These are phyloP conservation scores for Sclerurus mexicanus DNA, from an alignment of 2,113 vertebrate species.

Conservation along the genomic window DNA sequence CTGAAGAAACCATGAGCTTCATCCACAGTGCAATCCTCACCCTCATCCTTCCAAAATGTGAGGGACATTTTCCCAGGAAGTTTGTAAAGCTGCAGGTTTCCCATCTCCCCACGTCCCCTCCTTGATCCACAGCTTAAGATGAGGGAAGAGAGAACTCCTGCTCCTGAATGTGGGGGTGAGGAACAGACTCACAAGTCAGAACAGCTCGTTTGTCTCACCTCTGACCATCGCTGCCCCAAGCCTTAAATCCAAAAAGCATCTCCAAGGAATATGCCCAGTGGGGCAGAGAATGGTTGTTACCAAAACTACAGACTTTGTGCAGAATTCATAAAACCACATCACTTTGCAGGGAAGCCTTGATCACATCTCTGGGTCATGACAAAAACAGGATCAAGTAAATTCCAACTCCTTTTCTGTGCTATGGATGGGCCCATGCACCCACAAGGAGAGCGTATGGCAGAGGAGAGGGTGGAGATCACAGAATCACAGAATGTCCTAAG, in stretches of 20 bases:
- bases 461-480: not conserved
- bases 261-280: not conserved
- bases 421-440: not conserved
- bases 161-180: not conserved
- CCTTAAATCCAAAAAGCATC: not conserved
- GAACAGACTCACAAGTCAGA: not conserved
- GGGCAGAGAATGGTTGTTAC: not conserved
- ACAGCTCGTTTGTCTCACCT: not conserved
- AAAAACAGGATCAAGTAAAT: not conserved
- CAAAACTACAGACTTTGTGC: not conserved
- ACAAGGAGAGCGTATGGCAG: rapidly evolving
- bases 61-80: not conserved
- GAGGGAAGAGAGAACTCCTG: not conserved
- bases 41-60: not conserved
- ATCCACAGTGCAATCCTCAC: not conserved
- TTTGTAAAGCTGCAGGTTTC: not conserved
- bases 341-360: not conserved
- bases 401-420: not conserved
- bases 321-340: not conserved
- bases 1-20: not conserved
- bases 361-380: not conserved
- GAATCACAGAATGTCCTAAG: not conserved
- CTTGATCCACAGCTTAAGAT: not conserved
- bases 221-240: not conserved
- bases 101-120: not conserved